These are phyloP conservation scores for Phalanger gymnotis DNA, from an alignment of 2,797 vertebrate species.

Conservation along the genomic window DNA sequence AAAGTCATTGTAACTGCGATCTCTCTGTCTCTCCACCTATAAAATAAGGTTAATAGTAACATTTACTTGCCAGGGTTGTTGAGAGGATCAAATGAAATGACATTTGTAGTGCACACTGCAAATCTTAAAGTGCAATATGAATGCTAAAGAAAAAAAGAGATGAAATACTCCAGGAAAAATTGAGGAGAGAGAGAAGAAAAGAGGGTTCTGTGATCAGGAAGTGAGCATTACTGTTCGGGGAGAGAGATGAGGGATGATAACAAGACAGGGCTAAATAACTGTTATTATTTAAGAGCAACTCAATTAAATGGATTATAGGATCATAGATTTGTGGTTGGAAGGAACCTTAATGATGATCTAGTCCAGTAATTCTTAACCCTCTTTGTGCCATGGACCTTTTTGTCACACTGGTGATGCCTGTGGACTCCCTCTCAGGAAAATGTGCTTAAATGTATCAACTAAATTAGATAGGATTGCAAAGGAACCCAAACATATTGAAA, in stretches of 20 bases:
- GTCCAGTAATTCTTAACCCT: neutral
- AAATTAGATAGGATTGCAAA: neutral
- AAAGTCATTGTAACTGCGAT: neutral
- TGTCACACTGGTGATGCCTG: neutral
- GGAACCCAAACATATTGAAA: neutral
- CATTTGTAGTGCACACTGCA: neutral
- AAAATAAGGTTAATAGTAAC: neutral
- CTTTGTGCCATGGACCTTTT: neutral
- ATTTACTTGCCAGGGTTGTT: neutral
- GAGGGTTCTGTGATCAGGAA: neutral
- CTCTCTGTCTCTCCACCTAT: neutral
- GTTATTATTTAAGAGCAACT: neutral
- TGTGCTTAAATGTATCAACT: neutral
- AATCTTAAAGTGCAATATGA: neutral
- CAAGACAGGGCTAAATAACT: neutral
- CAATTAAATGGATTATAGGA: neutral
- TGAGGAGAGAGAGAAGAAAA: neutral
- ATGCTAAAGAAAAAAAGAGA: neutral
- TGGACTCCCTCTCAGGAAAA: neutral
- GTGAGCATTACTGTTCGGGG: neutral
- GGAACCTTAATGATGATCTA: neutral
- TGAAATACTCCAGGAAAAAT: neutral
- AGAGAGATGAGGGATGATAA: neutral
- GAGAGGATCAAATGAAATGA: neutral
- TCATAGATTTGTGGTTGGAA: neutral